A percentile compares a stretch with the other conserved stretches of the same genome.
phyloP scores from a whole-genome alignment of 2,113 vertebrate genomes.

The Scatophagus argus region DNA sequence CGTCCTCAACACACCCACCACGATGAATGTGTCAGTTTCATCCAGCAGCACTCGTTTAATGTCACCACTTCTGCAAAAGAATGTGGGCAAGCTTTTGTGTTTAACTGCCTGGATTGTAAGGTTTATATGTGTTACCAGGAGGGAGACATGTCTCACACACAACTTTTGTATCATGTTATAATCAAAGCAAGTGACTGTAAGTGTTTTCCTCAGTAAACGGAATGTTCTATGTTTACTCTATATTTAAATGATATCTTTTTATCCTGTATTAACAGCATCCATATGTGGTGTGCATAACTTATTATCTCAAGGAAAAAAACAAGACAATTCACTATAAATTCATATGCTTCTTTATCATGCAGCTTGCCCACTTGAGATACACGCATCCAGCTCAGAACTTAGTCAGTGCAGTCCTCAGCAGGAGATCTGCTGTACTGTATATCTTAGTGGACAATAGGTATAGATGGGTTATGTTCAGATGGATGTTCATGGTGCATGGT shows the following conservation, averaged over 20 bases:
- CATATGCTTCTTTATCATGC: not conserved
- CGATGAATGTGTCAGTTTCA: not conserved
- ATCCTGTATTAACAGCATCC: not conserved
- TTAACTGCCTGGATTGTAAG: not conserved
- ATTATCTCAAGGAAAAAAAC: not conserved
- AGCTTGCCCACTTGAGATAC: not conserved
- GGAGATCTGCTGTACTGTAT: conserved; percentile 4
- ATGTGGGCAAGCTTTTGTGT: not conserved
- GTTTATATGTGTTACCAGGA: no score
- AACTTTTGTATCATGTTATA: not conserved
- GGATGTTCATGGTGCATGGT: not conserved
- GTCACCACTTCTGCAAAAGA: not conserved
- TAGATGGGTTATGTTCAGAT: not conserved
- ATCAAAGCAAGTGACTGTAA: not conserved
- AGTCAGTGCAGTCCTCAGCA: not conserved
- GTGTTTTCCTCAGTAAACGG: no score
- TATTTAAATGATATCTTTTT: not conserved
- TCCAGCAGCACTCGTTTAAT: not conserved
- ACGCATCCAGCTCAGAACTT: not conserved
- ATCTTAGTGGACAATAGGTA: not conserved
- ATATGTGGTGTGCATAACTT: not conserved
- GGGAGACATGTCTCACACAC: not conserved
- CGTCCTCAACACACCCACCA: not conserved
- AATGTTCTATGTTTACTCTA: no score
- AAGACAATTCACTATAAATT: not conserved